Evolutionary conservation across 2,797 vertebrate genomes (phyloP), one percentile per base, ranked within the genome.

Genomic region (Buphagus erythrorhynchus): DNA sequence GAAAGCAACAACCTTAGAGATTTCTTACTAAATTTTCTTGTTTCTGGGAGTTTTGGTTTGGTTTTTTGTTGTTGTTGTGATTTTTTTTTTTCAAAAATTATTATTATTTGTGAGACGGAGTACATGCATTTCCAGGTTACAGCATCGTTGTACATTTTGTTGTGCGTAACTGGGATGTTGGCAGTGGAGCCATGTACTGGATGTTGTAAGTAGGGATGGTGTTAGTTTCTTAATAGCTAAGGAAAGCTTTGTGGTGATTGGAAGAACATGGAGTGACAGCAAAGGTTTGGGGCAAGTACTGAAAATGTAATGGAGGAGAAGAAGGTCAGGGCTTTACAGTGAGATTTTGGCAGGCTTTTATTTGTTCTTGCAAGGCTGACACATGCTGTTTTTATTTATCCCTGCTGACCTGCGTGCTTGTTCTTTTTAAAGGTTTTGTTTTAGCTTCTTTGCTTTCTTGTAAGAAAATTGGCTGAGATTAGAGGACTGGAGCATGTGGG

Each of bases 381-480:
- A 71, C 16, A 5, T 42, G 11, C 35, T 85, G 90, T 31, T 80
- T 82, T 52, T 87, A 61, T 80, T 85, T 90, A 58, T 74, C 31
- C 59, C 46, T 80, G 45, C 45, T 86, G 72, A 78, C 43, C 17
- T 51, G n/a, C 1, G 0, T 80, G 17, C 68, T 87, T 86, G 43
- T 51, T 73, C 45, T 87, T 87, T 87, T 76, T 45, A 46, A 82
- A 91, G 57, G 72, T 86, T 79, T 92, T 73, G 43, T 76, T 59
- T 84, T 59, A 51, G 67, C 57, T 93, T 73, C 42, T 93, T 95
- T 80, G 59, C 45, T 72, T 74, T 89, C 28, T 45, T 89, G 7
- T 87, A 66, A 85, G 65, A 89, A 95, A 89, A 84, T 55, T 55
- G 61, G 19, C 38, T 90, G 74, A 87, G 90, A 67, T 88, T 76